phyloP scores from a whole-genome alignment of 2,888 invertebrate genomes.

The Lordiphosa fenestrarum region DNA sequence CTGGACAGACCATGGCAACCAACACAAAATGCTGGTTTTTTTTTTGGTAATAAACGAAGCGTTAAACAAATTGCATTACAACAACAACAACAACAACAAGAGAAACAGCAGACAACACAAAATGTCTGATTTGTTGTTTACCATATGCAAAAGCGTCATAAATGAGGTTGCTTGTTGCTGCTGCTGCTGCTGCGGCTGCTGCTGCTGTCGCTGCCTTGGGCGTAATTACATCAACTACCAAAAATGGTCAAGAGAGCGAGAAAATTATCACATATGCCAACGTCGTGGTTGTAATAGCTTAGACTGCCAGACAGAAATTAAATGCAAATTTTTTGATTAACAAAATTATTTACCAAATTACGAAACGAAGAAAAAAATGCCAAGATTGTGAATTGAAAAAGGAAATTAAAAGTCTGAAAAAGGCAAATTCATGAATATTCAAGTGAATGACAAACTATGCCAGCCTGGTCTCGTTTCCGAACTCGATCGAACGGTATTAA shows the following conservation, averaged over 20 bases:
- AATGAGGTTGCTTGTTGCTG: conserved; percentile 58
- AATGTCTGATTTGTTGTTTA: conserved; percentile 38
- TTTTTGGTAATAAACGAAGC: conserved; percentile 74
- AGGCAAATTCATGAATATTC: too few relatives aligned
- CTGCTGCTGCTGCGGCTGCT: conserved; percentile 3
- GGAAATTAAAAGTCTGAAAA: too few relatives aligned
- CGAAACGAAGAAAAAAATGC: too few relatives aligned
- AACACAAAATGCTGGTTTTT: conserved; percentile 60
- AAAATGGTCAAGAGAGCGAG: conserved; percentile 66
- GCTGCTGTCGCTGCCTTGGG: conserved; percentile 43
- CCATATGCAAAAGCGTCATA: conserved; percentile 63
- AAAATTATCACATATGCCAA: conserved; percentile 53
- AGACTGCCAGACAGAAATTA: conserved; percentile 26
- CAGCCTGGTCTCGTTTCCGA: too few relatives aligned
- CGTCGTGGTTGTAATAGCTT: conserved; percentile 35
- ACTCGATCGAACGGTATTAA: too few relatives aligned
- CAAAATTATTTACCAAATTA: conserved; percentile 1
- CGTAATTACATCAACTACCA: conserved; percentile 65
- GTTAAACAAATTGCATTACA: conserved; percentile 76
- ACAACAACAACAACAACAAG: conserved; percentile 28
- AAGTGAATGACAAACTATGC: too few relatives aligned
- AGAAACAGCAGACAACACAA: background rate
- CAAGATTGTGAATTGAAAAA: too few relatives aligned
- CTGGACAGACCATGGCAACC: conserved; percentile 14
- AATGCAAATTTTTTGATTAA: conserved; percentile 37